These are phyloP conservation scores for Anthopleura sola DNA, from an alignment of 64 coral and sea anemone species.

Conservation along the genomic window DNA sequence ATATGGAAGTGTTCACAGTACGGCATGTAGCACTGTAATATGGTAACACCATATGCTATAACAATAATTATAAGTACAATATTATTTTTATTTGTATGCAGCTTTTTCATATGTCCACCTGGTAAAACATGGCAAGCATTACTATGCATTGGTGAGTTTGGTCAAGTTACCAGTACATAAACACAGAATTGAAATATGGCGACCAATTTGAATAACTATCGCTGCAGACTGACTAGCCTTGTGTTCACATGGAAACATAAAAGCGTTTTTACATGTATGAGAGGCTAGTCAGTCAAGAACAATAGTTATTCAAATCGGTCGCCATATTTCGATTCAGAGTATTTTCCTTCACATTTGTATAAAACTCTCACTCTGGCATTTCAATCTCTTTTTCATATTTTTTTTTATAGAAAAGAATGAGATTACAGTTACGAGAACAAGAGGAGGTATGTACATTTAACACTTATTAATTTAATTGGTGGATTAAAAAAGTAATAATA, in stretches of 20 bases:
- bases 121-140: slow-evolving; percentile 61
- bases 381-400: not conserved
- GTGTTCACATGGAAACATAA: too few relatives aligned
- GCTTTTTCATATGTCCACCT: slow-evolving; percentile 89
- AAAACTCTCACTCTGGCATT: not conserved
- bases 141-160: slow-evolving; percentile 77
- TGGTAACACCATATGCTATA: too few relatives aligned
- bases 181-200: too few relatives aligned
- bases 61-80: not conserved
- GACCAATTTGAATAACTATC: too few relatives aligned
- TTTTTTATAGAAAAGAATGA: slow-evolving; percentile 78
- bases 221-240: too few relatives aligned
- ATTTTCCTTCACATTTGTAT: not conserved
- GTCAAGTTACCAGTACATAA: not conserved
- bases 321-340: too few relatives aligned
- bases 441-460: slow-evolving; percentile 58
- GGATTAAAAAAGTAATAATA: not conserved
- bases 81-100: slow-evolving; percentile 18
- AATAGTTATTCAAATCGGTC: too few relatives aligned
- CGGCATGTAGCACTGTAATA: too few relatives aligned
- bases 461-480: not conserved
- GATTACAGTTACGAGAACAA: slow-evolving; percentile 91
- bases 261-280: too few relatives aligned
- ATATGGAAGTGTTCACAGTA: too few relatives aligned
- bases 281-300: too few relatives aligned